Evolutionary conservation across 1,140 invertebrate genomes (phyloP), one percentile per base, ranked within the genome.

Genomic region (Tribolium castaneum): DNA sequence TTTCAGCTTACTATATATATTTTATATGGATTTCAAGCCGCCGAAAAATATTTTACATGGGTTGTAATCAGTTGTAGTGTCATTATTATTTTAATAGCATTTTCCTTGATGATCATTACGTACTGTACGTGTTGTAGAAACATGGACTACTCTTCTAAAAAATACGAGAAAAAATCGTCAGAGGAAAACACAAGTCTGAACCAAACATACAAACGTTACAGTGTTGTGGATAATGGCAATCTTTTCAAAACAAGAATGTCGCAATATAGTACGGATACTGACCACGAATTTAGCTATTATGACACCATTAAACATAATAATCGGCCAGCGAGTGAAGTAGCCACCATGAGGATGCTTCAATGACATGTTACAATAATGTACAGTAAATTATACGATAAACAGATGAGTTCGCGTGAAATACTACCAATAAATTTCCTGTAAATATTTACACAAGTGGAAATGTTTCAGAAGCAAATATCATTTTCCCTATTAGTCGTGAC

Each of bases 211-310:
- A 35, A 39, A 25, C 1, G 35, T 7, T 35, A n/a, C 30, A 35
- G 34, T 5, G 14, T 5, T 14, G 19, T 66, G 10, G 30, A 66
- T 4, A 13, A 1, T 3, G 59, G 45, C n/a, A 45, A 45, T 45
- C 3, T 30, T 30, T 45, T 9, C 2, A 45, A 45, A 12, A 7
- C n/a, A 39, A n/a, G 30, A 66, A 30, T 49, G 13, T 73, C 71
- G 2, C 25, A 34, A 3, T 52, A 13, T 6, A 73, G 71, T 14
- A 34, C 52, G 9, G 71, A 73, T 13, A 73, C 71, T 6, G 71
- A 73, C 2, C 16, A 25, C 13, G 71, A 73, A 54, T 73, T 73
- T 19, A 52, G 49, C 22, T 73, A 52, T 34, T 73, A 73, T 16
- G 71, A 73, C 25, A 5, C 25, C 5, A 66, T 66, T 13, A 14